Evolutionary conservation across 2,797 vertebrate genomes (phyloP).

Genomic region (Coreius guichenoti): DNA sequence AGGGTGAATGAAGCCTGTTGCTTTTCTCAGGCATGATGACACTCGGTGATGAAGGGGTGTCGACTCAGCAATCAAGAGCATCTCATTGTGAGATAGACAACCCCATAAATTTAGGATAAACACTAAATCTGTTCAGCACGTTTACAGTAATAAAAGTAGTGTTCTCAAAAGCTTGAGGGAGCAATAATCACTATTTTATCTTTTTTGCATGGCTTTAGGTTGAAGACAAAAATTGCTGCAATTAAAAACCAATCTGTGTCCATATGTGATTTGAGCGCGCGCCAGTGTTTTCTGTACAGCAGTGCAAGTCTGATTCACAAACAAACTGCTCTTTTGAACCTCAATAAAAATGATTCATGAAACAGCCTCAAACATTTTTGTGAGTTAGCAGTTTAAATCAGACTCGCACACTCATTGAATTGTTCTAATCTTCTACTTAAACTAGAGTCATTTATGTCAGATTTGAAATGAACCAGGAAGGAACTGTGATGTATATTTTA

Average conservation of each 20-base stretch:
- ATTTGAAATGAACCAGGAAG: neutral
- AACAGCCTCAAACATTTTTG: neutral
- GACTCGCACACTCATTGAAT: neutral
- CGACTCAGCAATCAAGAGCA: constrained; percentile 53
- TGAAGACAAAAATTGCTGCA: neutral
- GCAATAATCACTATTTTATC: neutral
- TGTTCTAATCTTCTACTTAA: neutral
- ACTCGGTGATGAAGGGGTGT: constrained; percentile 42
- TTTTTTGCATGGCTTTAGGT: neutral
- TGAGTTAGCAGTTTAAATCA: neutral
- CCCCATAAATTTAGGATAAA: neutral
- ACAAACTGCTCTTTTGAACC: neutral
- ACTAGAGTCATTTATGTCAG: neutral
- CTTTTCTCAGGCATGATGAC: constrained; percentile 72
- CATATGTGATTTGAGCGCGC: neutral
- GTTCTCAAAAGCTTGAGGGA: neutral
- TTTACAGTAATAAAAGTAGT: constrained; percentile 18
- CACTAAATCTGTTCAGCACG: neutral
- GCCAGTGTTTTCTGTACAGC: neutral
- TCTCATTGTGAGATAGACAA: constrained; percentile 22
- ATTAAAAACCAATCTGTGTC: neutral
- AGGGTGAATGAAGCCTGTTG: constrained; percentile 76
- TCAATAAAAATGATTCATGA: neutral
- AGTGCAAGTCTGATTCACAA: neutral
- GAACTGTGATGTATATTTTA: neutral